phyloP scores from a whole-genome alignment of 30 jellyfish, hydroid and myxozoan genomes.

The Aurelia aurita region DNA sequence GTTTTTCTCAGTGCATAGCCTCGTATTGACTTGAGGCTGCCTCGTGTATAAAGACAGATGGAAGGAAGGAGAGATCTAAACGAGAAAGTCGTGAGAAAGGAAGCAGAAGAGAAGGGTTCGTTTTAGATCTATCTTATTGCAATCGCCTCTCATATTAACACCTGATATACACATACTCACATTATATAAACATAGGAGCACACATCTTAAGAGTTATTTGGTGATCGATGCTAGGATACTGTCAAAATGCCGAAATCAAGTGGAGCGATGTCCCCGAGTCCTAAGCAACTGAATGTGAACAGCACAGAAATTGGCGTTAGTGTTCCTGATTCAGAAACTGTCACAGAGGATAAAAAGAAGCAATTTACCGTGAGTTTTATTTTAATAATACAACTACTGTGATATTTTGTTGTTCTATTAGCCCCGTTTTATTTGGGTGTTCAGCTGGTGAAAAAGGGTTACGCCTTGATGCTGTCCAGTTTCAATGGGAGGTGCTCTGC shows the following conservation, averaged over 20 bases:
- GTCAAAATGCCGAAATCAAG: constrained; percentile 62
- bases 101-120: not conserved
- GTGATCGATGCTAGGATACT: not conserved
- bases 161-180: not conserved
- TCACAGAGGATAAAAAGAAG: constrained; percentile 84
- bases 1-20: not conserved
- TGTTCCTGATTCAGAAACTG: constrained; percentile 95
- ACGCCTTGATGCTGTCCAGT: not conserved
- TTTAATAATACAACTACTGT: not conserved
- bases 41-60: constrained; percentile 4
- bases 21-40: not conserved
- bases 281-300: constrained; percentile 42
- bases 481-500: not conserved
- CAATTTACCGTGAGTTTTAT: constrained; percentile 78
- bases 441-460: constrained; percentile 11
- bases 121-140: not conserved
- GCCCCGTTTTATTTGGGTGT: too few species aligned
- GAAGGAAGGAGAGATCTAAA: not conserved
- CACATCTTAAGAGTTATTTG: not conserved
- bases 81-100: not conserved
- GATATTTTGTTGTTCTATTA: not conserved
- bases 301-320: constrained; percentile 87
- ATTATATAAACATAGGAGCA: too few species aligned
- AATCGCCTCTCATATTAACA: not conserved
- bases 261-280: constrained; percentile 33